Evolutionary conservation across 2,888 invertebrate species (phyloP).

Genomic region (Drosophila birchii): DNA sequence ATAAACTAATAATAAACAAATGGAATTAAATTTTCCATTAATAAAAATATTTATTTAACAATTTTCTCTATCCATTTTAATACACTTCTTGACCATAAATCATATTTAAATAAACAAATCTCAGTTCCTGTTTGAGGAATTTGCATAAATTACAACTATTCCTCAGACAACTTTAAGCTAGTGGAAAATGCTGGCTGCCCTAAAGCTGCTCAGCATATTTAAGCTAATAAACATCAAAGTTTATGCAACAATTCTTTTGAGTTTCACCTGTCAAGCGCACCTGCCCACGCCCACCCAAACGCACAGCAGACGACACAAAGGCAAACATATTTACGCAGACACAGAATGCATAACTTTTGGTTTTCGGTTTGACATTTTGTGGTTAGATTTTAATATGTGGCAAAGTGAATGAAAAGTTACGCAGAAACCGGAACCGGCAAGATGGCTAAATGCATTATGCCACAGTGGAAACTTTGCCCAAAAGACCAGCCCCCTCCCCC

Average conservation of each 20-base stretch:
- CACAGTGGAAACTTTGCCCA: constrained; percentile 44
- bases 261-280: constrained; percentile 61
- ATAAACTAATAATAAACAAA: background rate
- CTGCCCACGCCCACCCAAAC: constrained; percentile 22
- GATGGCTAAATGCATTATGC: constrained; percentile 38
- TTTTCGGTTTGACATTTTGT: constrained; percentile 77
- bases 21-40: background rate
- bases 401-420: constrained; percentile 68
- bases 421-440: constrained; percentile 40
- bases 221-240: constrained; percentile 62
- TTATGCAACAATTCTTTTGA: constrained; percentile 58
- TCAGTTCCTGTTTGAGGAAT: background rate
- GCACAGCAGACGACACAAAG: background rate
- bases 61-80: background rate
- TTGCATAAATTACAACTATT: constrained; percentile 2
- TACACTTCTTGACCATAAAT: background rate
- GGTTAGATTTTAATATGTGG: constrained; percentile 74
- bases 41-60: background rate
- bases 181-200: background rate
- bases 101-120: background rate
- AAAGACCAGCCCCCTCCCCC: background rate
- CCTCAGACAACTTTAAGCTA: background rate
- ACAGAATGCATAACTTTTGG: constrained; percentile 70
- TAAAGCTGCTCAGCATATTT: background rate
- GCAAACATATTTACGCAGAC: constrained; percentile 48